phyloP scores from a whole-genome alignment of 2,888 invertebrate genomes.

The Athrips mouffetella region DNA sequence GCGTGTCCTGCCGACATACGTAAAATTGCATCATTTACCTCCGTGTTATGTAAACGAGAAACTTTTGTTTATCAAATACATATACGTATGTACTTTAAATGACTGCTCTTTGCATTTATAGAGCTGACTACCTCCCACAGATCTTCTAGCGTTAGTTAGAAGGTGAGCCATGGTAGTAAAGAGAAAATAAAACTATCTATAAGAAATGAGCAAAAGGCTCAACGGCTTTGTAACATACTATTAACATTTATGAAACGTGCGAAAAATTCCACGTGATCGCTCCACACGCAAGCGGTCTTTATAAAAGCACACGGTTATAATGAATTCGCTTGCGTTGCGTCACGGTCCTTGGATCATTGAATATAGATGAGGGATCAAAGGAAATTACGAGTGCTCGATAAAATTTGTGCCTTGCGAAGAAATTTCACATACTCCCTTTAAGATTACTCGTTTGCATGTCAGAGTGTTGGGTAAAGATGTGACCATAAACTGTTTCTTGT shows the following conservation, averaged over 20 bases:
- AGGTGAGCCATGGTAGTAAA: no score
- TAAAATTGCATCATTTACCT: no score
- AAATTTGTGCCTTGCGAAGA: slow-evolving; percentile 67
- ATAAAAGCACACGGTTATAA: slow-evolving; percentile 61
- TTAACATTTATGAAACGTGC: not conserved
- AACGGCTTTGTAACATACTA: no score
- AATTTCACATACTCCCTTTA: slow-evolving; percentile 45
- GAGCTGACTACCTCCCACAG: no score
- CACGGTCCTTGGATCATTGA: slow-evolving; percentile 71
- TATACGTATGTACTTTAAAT: no score
- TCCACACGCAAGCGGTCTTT: slow-evolving; percentile 29
- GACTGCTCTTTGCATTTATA: no score
- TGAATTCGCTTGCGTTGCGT: slow-evolving; percentile 72
- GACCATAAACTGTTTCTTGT: not conserved
- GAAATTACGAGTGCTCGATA: slow-evolving; percentile 68
- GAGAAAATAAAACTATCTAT: no score
- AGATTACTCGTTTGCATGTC: slow-evolving; percentile 53
- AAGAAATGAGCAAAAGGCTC: no score
- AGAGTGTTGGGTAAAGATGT: not conserved
- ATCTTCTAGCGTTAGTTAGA: no score
- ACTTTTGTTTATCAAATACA: no score
- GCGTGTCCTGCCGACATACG: no score
- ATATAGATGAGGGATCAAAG: slow-evolving; percentile 76
- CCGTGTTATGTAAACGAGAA: no score
- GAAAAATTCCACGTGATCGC: not conserved